phyloP scores from a whole-genome alignment of 2,797 vertebrate genomes.

The Sebastolobus alascanus region DNA sequence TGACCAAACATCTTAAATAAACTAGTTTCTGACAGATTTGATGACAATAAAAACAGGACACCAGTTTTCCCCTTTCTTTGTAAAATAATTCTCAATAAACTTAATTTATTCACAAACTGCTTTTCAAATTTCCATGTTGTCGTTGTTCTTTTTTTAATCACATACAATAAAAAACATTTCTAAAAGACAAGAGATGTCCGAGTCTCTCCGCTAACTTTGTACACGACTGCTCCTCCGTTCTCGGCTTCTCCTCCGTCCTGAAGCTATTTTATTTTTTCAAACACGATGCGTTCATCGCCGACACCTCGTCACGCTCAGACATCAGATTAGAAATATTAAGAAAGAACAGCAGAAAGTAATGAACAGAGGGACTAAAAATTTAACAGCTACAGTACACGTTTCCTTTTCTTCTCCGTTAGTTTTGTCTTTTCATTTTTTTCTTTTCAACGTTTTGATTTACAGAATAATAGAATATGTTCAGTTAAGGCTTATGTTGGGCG shows the following conservation, averaged over 20 bases:
- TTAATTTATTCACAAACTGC: slow-evolving; percentile 90
- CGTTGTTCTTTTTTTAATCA: slow-evolving; percentile 77
- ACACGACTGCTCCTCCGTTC: slow-evolving; percentile 65
- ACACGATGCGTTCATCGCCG: slow-evolving; percentile 73
- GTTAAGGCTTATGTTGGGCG: slow-evolving; percentile 85
- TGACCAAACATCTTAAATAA: too few relatives aligned
- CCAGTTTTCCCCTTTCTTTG: slow-evolving; percentile 73
- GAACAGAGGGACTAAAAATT: slow-evolving; percentile 74
- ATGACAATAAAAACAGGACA: slow-evolving; percentile 50
- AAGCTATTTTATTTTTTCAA: slow-evolving; percentile 55
- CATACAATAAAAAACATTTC: slow-evolving; percentile 87
- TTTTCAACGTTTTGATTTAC: slow-evolving; percentile 75
- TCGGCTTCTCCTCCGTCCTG: slow-evolving; percentile 61
- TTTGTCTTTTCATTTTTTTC: slow-evolving; percentile 41
- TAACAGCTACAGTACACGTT: slow-evolving; percentile 79
- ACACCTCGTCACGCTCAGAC: slow-evolving; percentile 71
- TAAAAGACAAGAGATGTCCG: slow-evolving; percentile 83
- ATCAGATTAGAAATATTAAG: slow-evolving; percentile 79
- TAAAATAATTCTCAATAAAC: slow-evolving; percentile 90
- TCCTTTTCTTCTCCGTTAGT: slow-evolving; percentile 71
- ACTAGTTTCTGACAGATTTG: not conserved
- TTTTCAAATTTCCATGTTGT: slow-evolving; percentile 80
- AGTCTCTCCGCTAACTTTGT: slow-evolving; percentile 78
- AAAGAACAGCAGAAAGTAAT: slow-evolving; percentile 79
- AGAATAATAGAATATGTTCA: slow-evolving; percentile 82